These are phyloP conservation scores for Coregonus ussuriensis DNA, from an alignment of 2,797 vertebrate species.

Conservation along the genomic window DNA sequence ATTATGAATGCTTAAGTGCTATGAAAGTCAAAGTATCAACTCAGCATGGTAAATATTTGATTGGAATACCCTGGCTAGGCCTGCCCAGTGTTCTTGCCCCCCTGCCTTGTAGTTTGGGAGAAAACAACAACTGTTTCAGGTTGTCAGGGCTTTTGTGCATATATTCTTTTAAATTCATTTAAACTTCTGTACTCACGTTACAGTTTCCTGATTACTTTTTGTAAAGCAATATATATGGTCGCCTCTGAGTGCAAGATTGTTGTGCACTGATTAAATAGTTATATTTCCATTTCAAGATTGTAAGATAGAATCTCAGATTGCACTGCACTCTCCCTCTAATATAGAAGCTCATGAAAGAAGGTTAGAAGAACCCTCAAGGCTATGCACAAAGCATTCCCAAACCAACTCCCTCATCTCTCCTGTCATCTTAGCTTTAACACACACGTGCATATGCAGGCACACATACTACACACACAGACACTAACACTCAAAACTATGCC, in stretches of 20 bases:
- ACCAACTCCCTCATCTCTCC: neutral
- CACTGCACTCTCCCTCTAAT: too few species aligned
- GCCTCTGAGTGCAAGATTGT: neutral
- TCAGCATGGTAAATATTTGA: slow-evolving; percentile 12
- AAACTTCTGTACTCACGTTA: neutral
- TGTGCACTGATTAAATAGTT: neutral
- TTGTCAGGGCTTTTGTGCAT: neutral
- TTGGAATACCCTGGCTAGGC: neutral
- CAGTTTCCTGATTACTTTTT: neutral
- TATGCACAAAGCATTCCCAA: neutral
- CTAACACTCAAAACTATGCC: neutral
- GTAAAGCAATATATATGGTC: neutral
- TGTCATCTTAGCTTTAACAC: neutral
- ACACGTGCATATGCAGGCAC: neutral
- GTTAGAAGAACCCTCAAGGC: neutral
- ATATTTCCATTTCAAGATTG: neutral
- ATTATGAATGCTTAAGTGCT: slow-evolving; percentile 15
- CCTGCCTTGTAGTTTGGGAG: neutral
- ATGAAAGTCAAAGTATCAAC: slow-evolving; percentile 1
- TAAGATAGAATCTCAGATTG: neutral
- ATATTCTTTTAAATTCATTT: too few species aligned
- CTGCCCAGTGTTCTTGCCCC: neutral
- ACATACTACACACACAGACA: neutral
- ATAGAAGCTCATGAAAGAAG: too few species aligned
- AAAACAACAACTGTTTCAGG: neutral